Base-by-base conservation (phyloP, 1,140 invertebrate species). In the Saccostrea echinata region DNA sequence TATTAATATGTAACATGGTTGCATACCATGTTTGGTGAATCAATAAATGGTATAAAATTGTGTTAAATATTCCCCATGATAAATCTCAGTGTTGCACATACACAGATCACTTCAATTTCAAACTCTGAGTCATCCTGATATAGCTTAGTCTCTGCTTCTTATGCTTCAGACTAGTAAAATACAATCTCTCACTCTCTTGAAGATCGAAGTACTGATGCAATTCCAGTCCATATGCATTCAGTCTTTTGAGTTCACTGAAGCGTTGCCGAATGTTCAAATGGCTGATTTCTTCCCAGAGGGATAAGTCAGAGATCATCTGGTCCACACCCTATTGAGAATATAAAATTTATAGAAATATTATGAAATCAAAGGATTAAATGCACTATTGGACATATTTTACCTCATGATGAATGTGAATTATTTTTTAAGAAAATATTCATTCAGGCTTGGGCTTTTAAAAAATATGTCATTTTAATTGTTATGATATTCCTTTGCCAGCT, bases 231-330 rank as follows among this genome's bases (percentile, higher is more conserved):
- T 90, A 88, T 21, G 89, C 52, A 33, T 87, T 61, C 12, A 88
- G 64, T 83, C 89, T 35, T 80, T 55, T 84, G 4, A 90, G 57
- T 86, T 90, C 89, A 84, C 89, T 90, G 84, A 82, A 90, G 24
- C 51, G 64, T 30, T 68, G 52, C 21, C 89, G 80, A 18, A 89
- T 86, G 51, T 64, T 61, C 18, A 52, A 30, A 18, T 57, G 53
- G 8, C 51, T 53, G 30, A 86, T 84, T 16, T 84, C 35, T 51
- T 51, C 84, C 43, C 53, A 84, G 1, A 88, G 83, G 52, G 61
- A 85, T 0, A 90, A 16, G 61, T 90, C 88, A 24, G 86, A 71
- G 16, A 87, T 85, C 24, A 90, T 64, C 35, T 90, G 89, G 82
- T 88, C 82, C 12, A 90, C 86, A n/a, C 52, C 53, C 89, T 90